phyloP scores from a whole-genome alignment of 1,140 invertebrate species.

The Ips typographus region DNA sequence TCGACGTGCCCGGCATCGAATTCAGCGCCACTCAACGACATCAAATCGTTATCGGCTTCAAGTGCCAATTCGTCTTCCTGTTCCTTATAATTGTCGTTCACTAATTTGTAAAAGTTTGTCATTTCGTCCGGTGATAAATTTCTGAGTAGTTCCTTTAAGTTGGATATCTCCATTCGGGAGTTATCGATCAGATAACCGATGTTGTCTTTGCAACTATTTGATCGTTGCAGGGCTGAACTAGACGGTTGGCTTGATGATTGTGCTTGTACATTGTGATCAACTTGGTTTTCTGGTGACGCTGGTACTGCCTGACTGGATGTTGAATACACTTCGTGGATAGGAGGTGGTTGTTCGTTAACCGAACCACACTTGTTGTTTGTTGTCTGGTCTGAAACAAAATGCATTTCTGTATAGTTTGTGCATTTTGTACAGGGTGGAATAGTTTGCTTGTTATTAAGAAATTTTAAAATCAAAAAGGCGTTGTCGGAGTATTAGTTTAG shows the following conservation, averaged over 20 bases:
- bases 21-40: conserved; percentile 8
- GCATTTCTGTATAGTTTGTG: too few species aligned
- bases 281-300: neutral
- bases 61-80: conserved; percentile 18
- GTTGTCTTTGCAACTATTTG: conserved; percentile 17
- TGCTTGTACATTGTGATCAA: conserved; percentile 1
- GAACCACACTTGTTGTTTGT: too few species aligned
- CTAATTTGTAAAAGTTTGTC: conserved; percentile 28
- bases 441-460: too few species aligned
- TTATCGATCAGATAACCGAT: conserved; percentile 32
- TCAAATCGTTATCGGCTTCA: conserved; percentile 6
- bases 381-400: too few species aligned
- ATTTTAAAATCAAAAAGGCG: too few species aligned
- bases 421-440: too few species aligned
- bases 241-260: conserved; percentile 25
- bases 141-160: conserved; percentile 29
- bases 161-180: conserved; percentile 23
- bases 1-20: neutral
- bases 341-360: neutral
- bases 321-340: neutral
- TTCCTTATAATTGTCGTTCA: conserved; percentile 30
- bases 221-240: conserved; percentile 20
- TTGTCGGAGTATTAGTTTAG: too few species aligned
- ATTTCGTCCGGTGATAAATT: conserved; percentile 25
- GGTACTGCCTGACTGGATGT: neutral